These are phyloP conservation scores for Limnephilus lunatus DNA, from an alignment of 2,888 invertebrate genomes.

Conservation along the genomic window DNA sequence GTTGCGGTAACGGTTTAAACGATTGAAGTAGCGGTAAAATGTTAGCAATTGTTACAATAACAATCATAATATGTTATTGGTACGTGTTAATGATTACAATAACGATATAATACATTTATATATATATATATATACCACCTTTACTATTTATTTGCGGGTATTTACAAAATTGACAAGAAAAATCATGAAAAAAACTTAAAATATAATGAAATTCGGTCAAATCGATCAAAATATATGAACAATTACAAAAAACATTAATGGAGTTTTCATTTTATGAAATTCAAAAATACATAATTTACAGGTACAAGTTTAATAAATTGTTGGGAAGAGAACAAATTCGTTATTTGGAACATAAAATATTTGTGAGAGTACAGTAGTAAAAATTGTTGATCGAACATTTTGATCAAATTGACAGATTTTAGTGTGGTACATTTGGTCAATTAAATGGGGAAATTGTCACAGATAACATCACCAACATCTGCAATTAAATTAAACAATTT, in stretches of 20 bases:
- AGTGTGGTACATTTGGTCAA: constrained; percentile 5
- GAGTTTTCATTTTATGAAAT: neutral
- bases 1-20: neutral
- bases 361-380: neutral
- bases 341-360: neutral
- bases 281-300: neutral
- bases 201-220: constrained; percentile 49
- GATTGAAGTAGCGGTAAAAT: neutral
- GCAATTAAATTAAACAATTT: neutral
- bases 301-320: neutral
- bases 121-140: constrained; percentile 20
- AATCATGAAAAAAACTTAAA: neutral
- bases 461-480: neutral
- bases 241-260: neutral
- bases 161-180: constrained; percentile 48
- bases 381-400: neutral
- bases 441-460: constrained; percentile 4
- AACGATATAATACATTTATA: constrained; percentile 36
- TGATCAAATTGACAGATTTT: constrained; percentile 44
- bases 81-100: constrained; percentile 26
- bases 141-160: constrained; percentile 33
- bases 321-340: neutral
- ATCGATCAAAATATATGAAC: constrained; percentile 23
- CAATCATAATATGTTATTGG: constrained; percentile 9
- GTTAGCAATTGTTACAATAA: neutral